These are phyloP conservation scores for Drosophila maculinotata DNA, from an alignment of 2,888 invertebrate species.

Conservation along the genomic window DNA sequence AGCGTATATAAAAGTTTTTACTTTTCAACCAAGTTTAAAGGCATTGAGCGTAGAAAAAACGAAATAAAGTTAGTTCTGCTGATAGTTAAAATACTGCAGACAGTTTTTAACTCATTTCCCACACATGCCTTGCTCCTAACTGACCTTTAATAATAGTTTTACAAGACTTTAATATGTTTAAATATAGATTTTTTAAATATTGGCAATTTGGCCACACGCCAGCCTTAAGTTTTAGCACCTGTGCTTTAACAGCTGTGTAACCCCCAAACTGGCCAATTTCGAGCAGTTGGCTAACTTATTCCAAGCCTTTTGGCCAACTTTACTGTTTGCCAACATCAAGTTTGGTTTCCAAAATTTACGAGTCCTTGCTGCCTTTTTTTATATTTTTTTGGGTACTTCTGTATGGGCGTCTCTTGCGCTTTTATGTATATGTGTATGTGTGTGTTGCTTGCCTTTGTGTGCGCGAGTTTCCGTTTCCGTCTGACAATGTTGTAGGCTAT, in stretches of 20 bases:
- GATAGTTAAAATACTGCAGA: constrained; percentile 2
- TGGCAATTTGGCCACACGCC: constrained; percentile 1
- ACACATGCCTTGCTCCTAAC: not conserved
- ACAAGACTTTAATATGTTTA: not conserved
- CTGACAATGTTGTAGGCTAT: constrained; percentile 27
- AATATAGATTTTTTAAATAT: not conserved
- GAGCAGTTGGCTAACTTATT: not conserved
- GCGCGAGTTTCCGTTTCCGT: constrained; percentile 53
- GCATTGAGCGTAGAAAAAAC: not conserved
- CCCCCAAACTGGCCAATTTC: not conserved
- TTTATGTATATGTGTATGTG: constrained; percentile 7
- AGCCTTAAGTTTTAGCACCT: constrained; percentile 2
- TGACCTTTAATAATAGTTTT: not conserved
- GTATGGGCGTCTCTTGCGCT: not conserved
- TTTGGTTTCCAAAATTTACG: constrained; percentile 45
- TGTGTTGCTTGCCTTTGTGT: constrained; percentile 9
- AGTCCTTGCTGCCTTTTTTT: constrained; percentile 15
- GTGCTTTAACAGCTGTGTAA: constrained; percentile 9
- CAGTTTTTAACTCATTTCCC: not conserved
- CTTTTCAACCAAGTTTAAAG: not conserved
- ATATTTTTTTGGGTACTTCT: constrained; percentile 5
- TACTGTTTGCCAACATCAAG: constrained; percentile 28
- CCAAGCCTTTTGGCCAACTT: constrained; percentile 5
- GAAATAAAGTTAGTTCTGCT: constrained; percentile 1
- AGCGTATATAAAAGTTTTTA: not conserved